Base-by-base conservation (phyloP, 2,797 vertebrate genomes). In the Coccyzus lansbergi region DNA sequence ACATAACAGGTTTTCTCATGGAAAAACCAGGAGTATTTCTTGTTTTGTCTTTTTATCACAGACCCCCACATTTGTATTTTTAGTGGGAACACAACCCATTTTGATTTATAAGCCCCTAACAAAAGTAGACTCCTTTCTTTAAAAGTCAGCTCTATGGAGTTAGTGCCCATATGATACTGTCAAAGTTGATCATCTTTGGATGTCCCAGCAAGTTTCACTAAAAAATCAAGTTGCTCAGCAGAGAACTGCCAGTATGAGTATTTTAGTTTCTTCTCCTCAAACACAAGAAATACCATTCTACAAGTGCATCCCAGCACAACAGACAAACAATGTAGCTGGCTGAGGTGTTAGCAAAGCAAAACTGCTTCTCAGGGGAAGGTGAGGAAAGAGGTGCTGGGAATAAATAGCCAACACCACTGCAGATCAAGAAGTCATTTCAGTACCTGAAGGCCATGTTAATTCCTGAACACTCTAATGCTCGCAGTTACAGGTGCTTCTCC, bases 361-460 rank as follows among this genome's bases (percentile, higher is more conserved):
- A 71, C 1, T 51, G 17, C 9, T 69, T 38, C 22, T 53, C 38
- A 40, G 28, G 22, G 8, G 4, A 38, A 81, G 5, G 38, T 38
- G 21, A 81, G 24, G 40, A 29, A 75, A 65, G 44, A 67, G 16
- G 65, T 22, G 21, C n/a, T 64, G 10, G 40, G 48, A 85, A 59
- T 15, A 55, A 53, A 21, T 28, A 38, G 20, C 16, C 19, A 46
- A 33, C 7, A 77, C 2, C 20, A 31, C 7, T 75, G 29, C 25
- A 81, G 34, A 81, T 60, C 31, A 58, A 74, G 31, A 80, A 90
- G 52, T 15, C 6, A 10, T 38, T 83, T 82, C 31, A 26, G 25
- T 49, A 77, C 25, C 15, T n/a, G 9, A 55, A 49, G 28, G 15
- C n/a, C 9, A 58, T 0, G 0, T 38, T n/a, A 60, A 56, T 33